Evolutionary conservation across 2,888 invertebrate genomes (phyloP), one percentile per base, ranked within the genome.

Genomic region (Cerceris ruficornis): DNA sequence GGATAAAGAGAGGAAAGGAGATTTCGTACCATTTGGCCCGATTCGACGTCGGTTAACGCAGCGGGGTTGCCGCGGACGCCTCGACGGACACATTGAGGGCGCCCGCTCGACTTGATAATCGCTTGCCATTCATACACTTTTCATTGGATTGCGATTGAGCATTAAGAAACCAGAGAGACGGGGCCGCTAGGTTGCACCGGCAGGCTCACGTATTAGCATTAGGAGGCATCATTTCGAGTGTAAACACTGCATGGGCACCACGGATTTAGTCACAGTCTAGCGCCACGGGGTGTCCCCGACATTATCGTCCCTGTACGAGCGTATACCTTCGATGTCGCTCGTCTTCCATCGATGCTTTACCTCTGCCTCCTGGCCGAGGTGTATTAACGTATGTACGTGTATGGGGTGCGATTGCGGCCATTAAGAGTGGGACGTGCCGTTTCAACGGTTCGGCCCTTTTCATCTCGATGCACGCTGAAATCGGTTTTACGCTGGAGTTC

Each of bases 111-210:
- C 92, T 92, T 89, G 91, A 92, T 92, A 92, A 92, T 92, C 92
- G 92, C 89, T 88, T 88, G 89, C 89, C 90, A 90, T 90, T 91
- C 91, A 91, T 92, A 90, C 88, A 91, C 89, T 91, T 92, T 92
- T 92, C 92, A 92, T 92, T 92, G 92, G 92, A 92, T 92, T 92
- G 92, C 92, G 92, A 92, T 92, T 92, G 92, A 92, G 92, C 92
- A 92, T 92, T 92, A 91, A 91, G 89, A 88, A 91, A 88, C 86
- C 81, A 77, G 82, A 80, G 69, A 69, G 55, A 49, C 17, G n/a
- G 39, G 39, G 58, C 9, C 5, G 75, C 81, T 67, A 75, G 73
- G 77, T 46, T 70, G 89, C 88, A 90, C 89, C 90, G 89, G 88
- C 86, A 86, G 84, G 80, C 68, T 73, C 81, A 83, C 90, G 90